phyloP scores from a whole-genome alignment of 2,797 vertebrate species.

The Sciurus vulgaris region DNA sequence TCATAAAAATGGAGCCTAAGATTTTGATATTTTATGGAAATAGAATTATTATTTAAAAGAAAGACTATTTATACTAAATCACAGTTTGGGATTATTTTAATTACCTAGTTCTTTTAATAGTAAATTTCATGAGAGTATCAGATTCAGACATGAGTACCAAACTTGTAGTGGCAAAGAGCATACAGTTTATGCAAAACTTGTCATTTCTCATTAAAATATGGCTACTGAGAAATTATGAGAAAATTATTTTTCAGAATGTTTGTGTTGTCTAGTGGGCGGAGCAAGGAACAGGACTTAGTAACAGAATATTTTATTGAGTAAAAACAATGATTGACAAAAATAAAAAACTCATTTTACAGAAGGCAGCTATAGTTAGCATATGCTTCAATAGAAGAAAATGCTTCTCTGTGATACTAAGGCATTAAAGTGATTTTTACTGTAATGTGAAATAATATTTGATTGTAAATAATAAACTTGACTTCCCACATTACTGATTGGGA shows the following conservation, averaged over 20 bases:
- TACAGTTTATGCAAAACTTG: background rate
- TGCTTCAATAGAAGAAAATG: background rate
- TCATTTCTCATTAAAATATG: slow-evolving; percentile 22
- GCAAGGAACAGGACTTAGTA: slow-evolving; percentile 2
- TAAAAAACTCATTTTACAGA: slow-evolving; percentile 36
- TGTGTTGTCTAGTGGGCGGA: background rate
- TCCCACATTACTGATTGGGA: background rate
- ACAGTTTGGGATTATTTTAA: slow-evolving; percentile 40
- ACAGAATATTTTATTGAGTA: slow-evolving; percentile 57
- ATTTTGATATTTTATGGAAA: slow-evolving; percentile 28
- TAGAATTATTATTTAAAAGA: slow-evolving; percentile 52
- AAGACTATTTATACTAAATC: slow-evolving; percentile 21
- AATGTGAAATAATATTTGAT: slow-evolving; percentile 30
- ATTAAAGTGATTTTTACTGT: slow-evolving; percentile 1
- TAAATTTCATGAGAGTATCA: slow-evolving; percentile 7
- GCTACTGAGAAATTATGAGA: background rate
- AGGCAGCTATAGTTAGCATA: background rate
- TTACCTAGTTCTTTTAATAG: slow-evolving; percentile 41
- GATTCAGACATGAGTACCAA: background rate
- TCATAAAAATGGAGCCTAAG: slow-evolving; percentile 48
- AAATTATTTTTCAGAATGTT: slow-evolving; percentile 43
- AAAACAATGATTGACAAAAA: background rate
- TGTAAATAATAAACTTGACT: slow-evolving; percentile 22
- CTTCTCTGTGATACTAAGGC: slow-evolving; percentile 33
- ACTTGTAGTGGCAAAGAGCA: slow-evolving; percentile 4